Evolutionary conservation across 1,140 invertebrate species (phyloP), one percentile per base, ranked within the genome.

Genomic region (Sarcophaga bullata): DNA sequence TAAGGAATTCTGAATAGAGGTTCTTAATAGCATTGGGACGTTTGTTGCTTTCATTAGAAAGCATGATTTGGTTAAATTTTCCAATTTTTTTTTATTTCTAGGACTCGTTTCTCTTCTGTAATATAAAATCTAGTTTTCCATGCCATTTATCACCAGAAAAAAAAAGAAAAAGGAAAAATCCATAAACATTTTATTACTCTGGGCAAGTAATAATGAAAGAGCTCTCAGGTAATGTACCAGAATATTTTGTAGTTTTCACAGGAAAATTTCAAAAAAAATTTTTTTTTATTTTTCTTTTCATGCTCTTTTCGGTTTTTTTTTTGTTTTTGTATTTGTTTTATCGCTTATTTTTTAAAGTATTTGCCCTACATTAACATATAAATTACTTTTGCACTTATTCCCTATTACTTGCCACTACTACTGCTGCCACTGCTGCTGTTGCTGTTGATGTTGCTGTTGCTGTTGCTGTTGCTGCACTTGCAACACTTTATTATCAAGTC

Each of bases 401-500:
- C 8, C 62, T 68, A 17, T 17, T 68, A 68, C 54, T 37, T 58
- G 62, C 17, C 10, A 62, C 15, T 62, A n/a, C 58, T n/a, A 17
- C 5, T n/a, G 62, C 62, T 58, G 19, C n/a, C n/a, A n/a, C 17
- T 68, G 6, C 4, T 58, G 17, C 62, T 37, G 25, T 37, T 37
- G 25, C 5, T 19, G 15, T n/a, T n/a, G n/a, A n/a, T n/a, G n/a
- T n/a, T n/a, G n/a, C 5, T n/a, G 62, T 17, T 58, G 19, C 17
- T 68, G 6, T 37, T 58, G 17, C 62, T 37, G 25, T 37, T 37
- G 25, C 5, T 19, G 15, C 54, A n/a, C 54, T n/a, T n/a, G 13
- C 10, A 8, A 68, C 62, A 68, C 62, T 68, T 68, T 68, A 68
- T 68, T 19, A 68, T 68, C 62, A 68, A 68, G 62, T 68, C 62